phyloP scores from a whole-genome alignment of 2,113 vertebrate species.

The Dicrurus megarhynchus region DNA sequence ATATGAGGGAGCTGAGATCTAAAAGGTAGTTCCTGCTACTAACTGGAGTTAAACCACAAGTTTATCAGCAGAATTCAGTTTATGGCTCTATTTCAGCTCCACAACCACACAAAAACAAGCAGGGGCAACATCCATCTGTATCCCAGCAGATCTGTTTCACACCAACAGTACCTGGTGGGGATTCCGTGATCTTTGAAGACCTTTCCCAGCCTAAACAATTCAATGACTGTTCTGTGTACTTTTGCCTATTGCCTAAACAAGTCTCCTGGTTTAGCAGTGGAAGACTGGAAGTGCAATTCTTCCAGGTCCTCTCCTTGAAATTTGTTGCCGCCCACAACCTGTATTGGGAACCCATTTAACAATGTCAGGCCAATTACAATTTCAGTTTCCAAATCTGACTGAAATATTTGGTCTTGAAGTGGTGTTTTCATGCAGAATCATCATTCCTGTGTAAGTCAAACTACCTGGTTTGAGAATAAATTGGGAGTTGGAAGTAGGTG shows the following conservation, averaged over 20 bases:
- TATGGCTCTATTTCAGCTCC: neutral
- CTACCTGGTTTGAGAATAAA: neutral
- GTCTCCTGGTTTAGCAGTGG: neutral
- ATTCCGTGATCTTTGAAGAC: neutral
- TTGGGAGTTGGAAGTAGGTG: neutral
- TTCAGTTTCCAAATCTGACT: neutral
- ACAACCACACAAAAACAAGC: neutral
- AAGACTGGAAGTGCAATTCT: neutral
- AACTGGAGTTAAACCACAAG: neutral
- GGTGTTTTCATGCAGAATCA: neutral
- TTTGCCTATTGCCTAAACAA: neutral
- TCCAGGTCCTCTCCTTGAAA: neutral
- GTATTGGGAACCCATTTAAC: fast-evolving
- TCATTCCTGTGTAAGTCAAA: neutral
- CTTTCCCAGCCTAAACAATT: neutral
- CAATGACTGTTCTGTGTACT: neutral
- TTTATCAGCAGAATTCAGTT: neutral
- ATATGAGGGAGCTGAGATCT: neutral
- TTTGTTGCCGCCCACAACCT: neutral
- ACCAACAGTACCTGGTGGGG: neutral
- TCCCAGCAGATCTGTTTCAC: neutral
- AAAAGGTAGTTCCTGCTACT: neutral
- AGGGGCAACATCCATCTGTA: neutral
- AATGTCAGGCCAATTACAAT: neutral
- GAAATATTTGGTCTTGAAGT: neutral